Evolutionary conservation across 2,113 vertebrate genomes (phyloP).

Genomic region (Nanger granti): DNA sequence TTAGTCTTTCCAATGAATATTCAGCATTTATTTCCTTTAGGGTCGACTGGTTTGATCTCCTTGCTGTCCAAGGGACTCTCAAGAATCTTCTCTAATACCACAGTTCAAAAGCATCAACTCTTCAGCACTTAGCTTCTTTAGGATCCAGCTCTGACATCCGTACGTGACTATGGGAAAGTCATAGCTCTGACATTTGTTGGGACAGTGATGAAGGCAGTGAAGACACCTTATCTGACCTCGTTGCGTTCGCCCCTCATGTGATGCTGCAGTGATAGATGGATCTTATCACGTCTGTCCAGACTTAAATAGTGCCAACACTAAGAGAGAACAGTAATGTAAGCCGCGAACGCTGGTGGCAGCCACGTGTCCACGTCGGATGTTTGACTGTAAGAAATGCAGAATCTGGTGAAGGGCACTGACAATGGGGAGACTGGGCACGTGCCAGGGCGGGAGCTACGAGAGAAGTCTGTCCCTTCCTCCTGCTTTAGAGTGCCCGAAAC

Average conservation of each 20-base stretch:
- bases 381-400: neutral
- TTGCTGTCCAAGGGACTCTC: neutral
- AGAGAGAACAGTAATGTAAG: neutral
- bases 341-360: accelerated
- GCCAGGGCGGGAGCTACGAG: accelerated
- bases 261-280: too few relatives aligned
- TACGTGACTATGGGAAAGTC: neutral
- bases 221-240: neutral
- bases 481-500: neutral
- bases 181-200: neutral
- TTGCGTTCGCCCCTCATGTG: neutral
- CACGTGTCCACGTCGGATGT: neutral
- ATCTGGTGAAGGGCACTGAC: neutral
- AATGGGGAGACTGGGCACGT: accelerated
- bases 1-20: neutral
- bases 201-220: neutral
- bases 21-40: neutral
- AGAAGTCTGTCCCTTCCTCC: neutral
- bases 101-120: neutral
- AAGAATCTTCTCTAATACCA: neutral
- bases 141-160: neutral
- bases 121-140: neutral
- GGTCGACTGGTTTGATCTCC: neutral
- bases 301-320: too few relatives aligned
- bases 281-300: neutral